Percentiles rank a stretch among this genome's conserved stretches.
These are phyloP conservation scores for Elmis aenea DNA, from an alignment of 2,888 invertebrate species.

Conservation along the genomic window DNA sequence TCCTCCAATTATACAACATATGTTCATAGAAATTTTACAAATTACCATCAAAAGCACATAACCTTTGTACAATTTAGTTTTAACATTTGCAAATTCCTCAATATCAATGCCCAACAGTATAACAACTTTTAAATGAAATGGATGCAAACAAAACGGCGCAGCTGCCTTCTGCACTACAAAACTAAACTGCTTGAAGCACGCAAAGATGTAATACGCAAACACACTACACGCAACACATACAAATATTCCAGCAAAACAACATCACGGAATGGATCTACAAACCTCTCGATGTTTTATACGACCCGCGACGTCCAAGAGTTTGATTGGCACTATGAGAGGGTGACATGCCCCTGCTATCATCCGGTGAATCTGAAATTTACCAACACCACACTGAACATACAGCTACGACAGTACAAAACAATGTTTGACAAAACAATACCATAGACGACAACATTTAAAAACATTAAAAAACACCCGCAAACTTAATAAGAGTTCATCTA, in stretches of 20 bases:
- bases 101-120: conserved; percentile 2
- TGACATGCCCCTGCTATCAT: conserved; percentile 70
- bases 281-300: conserved; percentile 87
- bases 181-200: conserved; percentile 21
- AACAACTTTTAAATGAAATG: conserved; percentile 35
- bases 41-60: too few relatives aligned
- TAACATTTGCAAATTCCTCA: conserved; percentile 1
- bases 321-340: conserved; percentile 60
- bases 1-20: too few relatives aligned
- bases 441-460: conserved; percentile 20
- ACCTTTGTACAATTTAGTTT: too few relatives aligned
- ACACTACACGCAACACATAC: conserved; percentile 4
- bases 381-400: conserved; percentile 26
- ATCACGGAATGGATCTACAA: conserved; percentile 15
- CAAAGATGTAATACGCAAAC: conserved; percentile 8
- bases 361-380: conserved; percentile 61
- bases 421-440: conserved; percentile 10
- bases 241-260: conserved; percentile 3
- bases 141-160: conserved; percentile 28
- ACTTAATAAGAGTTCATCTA: neutral
- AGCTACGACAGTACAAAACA: too few relatives aligned
- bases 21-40: too few relatives aligned
- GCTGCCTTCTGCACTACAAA: conserved; percentile 19
- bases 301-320: conserved; percentile 74
- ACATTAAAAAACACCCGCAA: conserved; percentile 2